Conservation (phyloP, 2,888 invertebrate species). For the Urechis unicinctus region DNA sequence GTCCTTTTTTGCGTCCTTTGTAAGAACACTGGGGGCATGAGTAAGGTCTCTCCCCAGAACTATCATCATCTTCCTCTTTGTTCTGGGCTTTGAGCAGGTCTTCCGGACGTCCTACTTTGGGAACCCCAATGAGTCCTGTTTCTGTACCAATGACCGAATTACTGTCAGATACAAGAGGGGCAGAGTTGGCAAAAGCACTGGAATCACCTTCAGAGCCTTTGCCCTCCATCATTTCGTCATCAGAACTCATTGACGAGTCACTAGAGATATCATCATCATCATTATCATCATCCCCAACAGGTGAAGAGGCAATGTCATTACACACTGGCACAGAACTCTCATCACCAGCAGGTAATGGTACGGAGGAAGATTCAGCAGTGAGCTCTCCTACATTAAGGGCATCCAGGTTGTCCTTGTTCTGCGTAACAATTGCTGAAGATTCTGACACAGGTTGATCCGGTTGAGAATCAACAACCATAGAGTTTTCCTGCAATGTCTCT, state of each 20-base stretch:
- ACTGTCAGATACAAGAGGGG: neutral
- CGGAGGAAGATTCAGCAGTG: no score
- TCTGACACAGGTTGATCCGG: no score
- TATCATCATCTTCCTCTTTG: neutral
- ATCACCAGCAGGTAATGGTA: no score
- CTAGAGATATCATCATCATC: no score
- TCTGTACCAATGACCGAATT: neutral
- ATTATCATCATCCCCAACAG: no score
- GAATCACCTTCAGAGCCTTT: neutral
- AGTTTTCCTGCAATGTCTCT: no score
- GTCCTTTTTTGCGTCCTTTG: conserved; percentile 36
- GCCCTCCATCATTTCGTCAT: neutral
- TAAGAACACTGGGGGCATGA: conserved; percentile 33
- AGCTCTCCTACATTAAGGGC: no score
- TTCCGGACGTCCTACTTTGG: neutral
- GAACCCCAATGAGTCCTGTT: neutral
- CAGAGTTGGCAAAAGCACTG: neutral
- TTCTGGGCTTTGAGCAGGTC: neutral
- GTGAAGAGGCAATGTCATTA: no score
- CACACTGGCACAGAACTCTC: no score
- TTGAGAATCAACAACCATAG: no score
- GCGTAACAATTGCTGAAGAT: no score
- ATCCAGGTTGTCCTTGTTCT: no score
- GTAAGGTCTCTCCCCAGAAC: conserved; percentile 12
- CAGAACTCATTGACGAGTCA: neutral